phyloP scores from a whole-genome alignment of 1,140 invertebrate species.

The Bradysia coprophila region DNA sequence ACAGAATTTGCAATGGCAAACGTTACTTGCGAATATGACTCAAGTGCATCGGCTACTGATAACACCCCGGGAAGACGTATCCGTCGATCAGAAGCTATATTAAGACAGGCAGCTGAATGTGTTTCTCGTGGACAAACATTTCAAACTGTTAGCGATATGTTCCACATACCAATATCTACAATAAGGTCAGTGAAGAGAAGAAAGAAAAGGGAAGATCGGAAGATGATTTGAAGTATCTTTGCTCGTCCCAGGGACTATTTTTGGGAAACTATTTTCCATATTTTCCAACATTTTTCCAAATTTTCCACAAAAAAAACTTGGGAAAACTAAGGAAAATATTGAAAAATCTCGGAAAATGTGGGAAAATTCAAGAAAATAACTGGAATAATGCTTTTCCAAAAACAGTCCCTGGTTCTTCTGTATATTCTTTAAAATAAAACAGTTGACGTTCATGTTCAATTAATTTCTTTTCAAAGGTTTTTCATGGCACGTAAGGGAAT shows the following conservation, averaged over 20 bases:
- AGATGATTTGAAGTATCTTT: too few relatives aligned
- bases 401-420: too few relatives aligned
- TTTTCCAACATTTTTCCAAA: too few relatives aligned
- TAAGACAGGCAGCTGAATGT: slow-evolving; percentile 58
- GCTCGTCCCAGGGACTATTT: too few relatives aligned
- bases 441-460: too few relatives aligned
- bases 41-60: not conserved
- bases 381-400: too few relatives aligned
- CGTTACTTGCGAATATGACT: slow-evolving; percentile 35
- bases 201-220: too few relatives aligned
- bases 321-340: not conserved
- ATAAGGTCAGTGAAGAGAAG: slow-evolving; percentile 42
- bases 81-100: slow-evolving; percentile 47
- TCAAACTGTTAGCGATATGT: slow-evolving; percentile 64
- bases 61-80: slow-evolving; percentile 26
- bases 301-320: not conserved
- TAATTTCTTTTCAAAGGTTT: too few relatives aligned
- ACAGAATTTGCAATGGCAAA: slow-evolving; percentile 36
- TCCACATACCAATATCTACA: slow-evolving; percentile 68
- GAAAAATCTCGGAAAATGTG: too few relatives aligned
- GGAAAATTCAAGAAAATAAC: too few relatives aligned
- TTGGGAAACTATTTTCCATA: too few relatives aligned
- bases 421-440: too few relatives aligned
- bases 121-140: slow-evolving; percentile 61
- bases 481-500: slow-evolving; percentile 70